These are phyloP conservation scores for Macroteleia sp. DNA, from an alignment of 2,888 invertebrate species.

Conservation along the genomic window DNA sequence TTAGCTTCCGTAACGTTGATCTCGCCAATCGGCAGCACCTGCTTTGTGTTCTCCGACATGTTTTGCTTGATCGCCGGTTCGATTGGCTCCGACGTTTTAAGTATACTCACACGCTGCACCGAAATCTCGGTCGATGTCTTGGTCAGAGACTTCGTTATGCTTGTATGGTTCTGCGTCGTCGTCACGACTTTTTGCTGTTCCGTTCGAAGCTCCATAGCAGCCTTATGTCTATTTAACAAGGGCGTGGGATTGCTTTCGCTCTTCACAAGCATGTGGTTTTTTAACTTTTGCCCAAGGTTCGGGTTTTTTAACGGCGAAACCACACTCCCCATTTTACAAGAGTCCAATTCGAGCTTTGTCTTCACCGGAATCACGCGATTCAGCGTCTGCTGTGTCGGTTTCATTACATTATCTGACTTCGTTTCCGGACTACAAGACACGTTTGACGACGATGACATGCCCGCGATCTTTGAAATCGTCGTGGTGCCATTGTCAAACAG, in stretches of 20 bases:
- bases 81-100: slow-evolving; percentile 69
- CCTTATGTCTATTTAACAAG: slow-evolving; percentile 74
- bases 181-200: slow-evolving; percentile 10
- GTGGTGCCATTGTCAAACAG: slow-evolving; percentile 74
- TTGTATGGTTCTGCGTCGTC: slow-evolving; percentile 75
- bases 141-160: slow-evolving; percentile 69
- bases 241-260: slow-evolving; percentile 65
- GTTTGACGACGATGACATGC: slow-evolving; percentile 30
- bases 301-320: slow-evolving; percentile 69
- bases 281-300: slow-evolving; percentile 74
- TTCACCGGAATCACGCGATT: slow-evolving; percentile 70
- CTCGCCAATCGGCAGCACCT: slow-evolving; percentile 83
- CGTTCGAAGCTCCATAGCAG: slow-evolving; percentile 71
- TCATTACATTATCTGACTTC: slow-evolving; percentile 51
- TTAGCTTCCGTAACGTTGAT: slow-evolving; percentile 85
- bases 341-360: slow-evolving; percentile 52
- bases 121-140: slow-evolving; percentile 67
- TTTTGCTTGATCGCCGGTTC: slow-evolving; percentile 56
- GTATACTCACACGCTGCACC: slow-evolving; percentile 76
- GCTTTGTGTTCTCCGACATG: slow-evolving; percentile 65
- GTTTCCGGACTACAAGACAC: slow-evolving; percentile 45
- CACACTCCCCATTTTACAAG: slow-evolving; percentile 63
- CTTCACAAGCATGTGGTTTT: slow-evolving; percentile 75
- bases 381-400: slow-evolving; percentile 68
- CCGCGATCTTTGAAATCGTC: slow-evolving; percentile 63